A percentile compares a stretch with the other conserved stretches of the same genome.
Evolutionary conservation across 2,113 vertebrate species (phyloP).

Genomic region (Bungarus multicinctus): DNA sequence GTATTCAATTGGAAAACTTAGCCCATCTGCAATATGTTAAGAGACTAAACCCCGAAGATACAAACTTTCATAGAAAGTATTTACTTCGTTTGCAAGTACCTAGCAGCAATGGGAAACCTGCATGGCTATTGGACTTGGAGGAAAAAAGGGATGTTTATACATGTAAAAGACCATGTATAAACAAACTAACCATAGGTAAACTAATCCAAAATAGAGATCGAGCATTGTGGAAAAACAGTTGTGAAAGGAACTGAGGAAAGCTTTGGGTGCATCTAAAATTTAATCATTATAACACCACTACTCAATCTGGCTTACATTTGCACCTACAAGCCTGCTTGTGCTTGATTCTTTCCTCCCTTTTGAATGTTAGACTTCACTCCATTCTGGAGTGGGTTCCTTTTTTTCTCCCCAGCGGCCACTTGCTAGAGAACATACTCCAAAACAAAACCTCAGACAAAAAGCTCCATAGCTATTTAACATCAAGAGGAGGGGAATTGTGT

Average conservation of each 20-base stretch:
- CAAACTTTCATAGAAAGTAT: not conserved
- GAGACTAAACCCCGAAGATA: not conserved
- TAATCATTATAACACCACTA: not conserved
- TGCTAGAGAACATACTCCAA: not conserved
- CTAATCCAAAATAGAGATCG: not conserved
- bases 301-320: not conserved
- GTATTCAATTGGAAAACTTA: not conserved
- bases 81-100: not conserved
- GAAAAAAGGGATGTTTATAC: not conserved
- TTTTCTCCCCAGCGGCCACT: not conserved
- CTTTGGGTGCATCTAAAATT: not conserved
- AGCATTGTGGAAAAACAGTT: not conserved
- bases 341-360: not conserved
- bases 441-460: not conserved
- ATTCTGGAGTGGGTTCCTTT: not conserved
- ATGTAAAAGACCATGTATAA: not conserved
- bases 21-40: not conserved
- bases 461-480: not conserved
- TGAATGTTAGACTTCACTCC: not conserved
- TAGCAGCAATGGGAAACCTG: not conserved
- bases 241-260: not conserved
- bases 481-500: not conserved
- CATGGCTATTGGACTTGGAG: not conserved
- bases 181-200: not conserved
- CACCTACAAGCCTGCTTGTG: not conserved